A percentile compares a stretch with the other conserved stretches of the same genome.
Conservation (phyloP, 1,140 invertebrate genomes). For the Drosophila sturtevanti region DNA sequence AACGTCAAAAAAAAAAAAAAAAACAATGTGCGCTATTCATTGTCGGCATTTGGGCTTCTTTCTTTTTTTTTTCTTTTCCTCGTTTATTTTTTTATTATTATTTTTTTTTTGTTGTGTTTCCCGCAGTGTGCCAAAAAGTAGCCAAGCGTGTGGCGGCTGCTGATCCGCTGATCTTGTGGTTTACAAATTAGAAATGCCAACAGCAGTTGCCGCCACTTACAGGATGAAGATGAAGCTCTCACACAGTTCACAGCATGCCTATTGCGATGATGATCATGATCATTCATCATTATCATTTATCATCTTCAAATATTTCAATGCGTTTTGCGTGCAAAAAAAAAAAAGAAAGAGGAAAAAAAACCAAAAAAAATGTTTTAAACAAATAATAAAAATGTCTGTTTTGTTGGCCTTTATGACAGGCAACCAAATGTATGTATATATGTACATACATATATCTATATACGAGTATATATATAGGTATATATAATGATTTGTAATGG, state of each 20-base stretch:
- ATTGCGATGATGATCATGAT: conserved; percentile 60
- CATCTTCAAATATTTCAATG: conserved; percentile 57
- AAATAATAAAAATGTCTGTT: conserved; percentile 65
- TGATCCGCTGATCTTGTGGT: conserved; percentile 56
- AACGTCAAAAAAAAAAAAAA: conserved; percentile 52
- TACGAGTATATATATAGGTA: conserved; percentile 25
- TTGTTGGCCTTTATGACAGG: conserved; percentile 64
- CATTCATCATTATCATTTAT: conserved; percentile 69
- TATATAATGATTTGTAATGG: conserved; percentile 69
- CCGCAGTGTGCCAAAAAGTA: conserved; percentile 74
- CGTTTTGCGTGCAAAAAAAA: conserved; percentile 54
- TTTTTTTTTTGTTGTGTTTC: conserved; percentile 40
- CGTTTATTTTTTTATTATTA: neutral
- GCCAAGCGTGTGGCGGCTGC: conserved; percentile 64
- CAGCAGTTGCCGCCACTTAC: conserved; percentile 54
- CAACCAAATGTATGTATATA: conserved; percentile 51
- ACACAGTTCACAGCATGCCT: conserved; percentile 26
- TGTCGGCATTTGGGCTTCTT: conserved; percentile 68
- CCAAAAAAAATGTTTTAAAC: conserved; percentile 27
- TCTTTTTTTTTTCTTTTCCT: conserved; percentile 9
- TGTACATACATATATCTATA: conserved; percentile 22
- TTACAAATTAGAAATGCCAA: conserved; percentile 76
- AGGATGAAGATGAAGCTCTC: conserved; percentile 54
- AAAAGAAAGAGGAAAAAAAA: no score
- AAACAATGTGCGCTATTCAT: conserved; percentile 74